Evolutionary conservation across 1,140 invertebrate genomes (phyloP).

Genomic region (Oedothorax gibbosus): DNA sequence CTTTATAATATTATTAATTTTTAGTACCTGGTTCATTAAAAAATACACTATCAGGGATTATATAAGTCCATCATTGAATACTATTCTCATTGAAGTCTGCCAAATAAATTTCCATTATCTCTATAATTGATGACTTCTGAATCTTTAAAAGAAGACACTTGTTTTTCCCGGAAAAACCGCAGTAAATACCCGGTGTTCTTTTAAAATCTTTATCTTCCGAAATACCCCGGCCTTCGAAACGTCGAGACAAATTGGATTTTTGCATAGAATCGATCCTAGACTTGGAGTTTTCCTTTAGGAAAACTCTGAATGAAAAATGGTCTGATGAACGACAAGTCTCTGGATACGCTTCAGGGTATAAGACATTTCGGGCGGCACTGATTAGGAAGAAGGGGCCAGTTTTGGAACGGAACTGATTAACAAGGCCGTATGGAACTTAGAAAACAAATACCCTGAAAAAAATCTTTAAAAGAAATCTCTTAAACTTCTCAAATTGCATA

Average conservation of each 20-base stretch:
- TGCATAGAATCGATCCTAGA: constrained; percentile 38
- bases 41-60: no score
- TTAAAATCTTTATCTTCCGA: constrained; percentile 18
- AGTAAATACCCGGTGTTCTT: no score
- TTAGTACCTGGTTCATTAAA: no score
- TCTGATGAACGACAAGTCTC: constrained; percentile 36
- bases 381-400: constrained; percentile 33
- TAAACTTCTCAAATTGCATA: constrained; percentile 27
- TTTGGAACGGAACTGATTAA: constrained; percentile 37
- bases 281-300: constrained; percentile 36
- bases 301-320: constrained; percentile 45
- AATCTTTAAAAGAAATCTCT: constrained; percentile 7
- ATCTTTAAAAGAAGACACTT: no score
- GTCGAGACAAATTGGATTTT: constrained; percentile 49
- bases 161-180: no score
- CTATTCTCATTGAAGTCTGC: no score
- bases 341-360: constrained; percentile 22
- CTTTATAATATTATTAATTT: no score
- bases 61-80: no score
- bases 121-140: no score
- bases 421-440: constrained; percentile 6
- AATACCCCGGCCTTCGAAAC: constrained; percentile 8
- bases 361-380: constrained; percentile 28
- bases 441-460: neutral
- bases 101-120: no score